Evolutionary conservation across 2,888 invertebrate species (phyloP).

Genomic region (Xestia c-nigrum): DNA sequence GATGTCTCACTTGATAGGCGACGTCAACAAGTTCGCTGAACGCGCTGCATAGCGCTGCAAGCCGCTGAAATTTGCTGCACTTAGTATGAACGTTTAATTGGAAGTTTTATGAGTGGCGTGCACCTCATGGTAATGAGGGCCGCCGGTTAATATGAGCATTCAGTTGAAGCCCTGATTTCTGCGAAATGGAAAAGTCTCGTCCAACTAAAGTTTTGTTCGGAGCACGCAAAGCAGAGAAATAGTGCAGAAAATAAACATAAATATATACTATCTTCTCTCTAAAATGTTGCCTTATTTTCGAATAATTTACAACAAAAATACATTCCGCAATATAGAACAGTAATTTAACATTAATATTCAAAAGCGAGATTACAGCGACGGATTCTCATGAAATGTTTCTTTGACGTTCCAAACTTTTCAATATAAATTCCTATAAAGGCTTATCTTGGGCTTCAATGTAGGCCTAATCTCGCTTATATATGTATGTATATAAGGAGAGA

Average conservation of each 20-base stretch:
- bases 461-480: conserved; percentile 49
- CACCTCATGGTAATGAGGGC: conserved; percentile 34
- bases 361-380: conserved; percentile 41
- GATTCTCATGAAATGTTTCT: conserved; percentile 49
- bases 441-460: conserved; percentile 51
- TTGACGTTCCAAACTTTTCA: conserved; percentile 59
- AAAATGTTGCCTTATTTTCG: background rate
- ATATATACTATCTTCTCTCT: background rate
- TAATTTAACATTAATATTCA: conserved; percentile 49
- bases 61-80: conserved; percentile 54
- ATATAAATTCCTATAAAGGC: conserved; percentile 61
- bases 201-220: conserved; percentile 3
- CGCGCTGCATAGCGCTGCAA: conserved; percentile 41
- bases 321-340: conserved; percentile 14
- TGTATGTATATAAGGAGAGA: conserved; percentile 54
- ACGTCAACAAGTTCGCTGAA: conserved; percentile 69
- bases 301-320: background rate
- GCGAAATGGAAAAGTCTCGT: conserved; percentile 34
- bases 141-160: conserved; percentile 20
- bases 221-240: conserved; percentile 10
- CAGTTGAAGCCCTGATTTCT: conserved; percentile 23
- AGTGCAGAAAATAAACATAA: background rate
- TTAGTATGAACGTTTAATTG: conserved; percentile 57
- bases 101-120: conserved; percentile 44
- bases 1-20: conserved; percentile 73